Conservation (phyloP, 2,113 vertebrate genomes). For the Xyrauchen texanus region DNA sequence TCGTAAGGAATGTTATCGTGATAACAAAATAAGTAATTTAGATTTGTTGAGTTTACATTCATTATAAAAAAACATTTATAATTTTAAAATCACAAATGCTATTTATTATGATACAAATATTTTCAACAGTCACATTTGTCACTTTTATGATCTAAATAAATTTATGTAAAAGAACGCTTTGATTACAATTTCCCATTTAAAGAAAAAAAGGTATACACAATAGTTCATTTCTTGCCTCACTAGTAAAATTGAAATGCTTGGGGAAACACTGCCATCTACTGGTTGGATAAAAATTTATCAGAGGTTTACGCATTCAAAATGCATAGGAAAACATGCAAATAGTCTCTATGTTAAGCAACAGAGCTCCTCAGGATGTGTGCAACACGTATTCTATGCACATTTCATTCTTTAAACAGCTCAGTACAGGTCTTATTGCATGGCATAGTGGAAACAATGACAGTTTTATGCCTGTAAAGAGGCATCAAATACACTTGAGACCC, state of each 20-base stretch:
- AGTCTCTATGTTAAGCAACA: constrained; percentile 44
- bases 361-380: constrained; percentile 39
- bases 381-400: constrained; percentile 33
- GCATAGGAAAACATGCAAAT: constrained; percentile 65
- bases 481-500: no score
- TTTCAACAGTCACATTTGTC: constrained; percentile 67
- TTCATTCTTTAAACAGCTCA: constrained; percentile 38
- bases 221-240: constrained; percentile 43
- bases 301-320: constrained; percentile 58
- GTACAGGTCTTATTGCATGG: neutral
- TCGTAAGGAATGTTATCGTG: neutral
- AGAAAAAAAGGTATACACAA: constrained; percentile 67
- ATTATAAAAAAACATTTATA: constrained; percentile 73
- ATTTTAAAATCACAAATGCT: constrained; percentile 66
- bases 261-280: constrained; percentile 82
- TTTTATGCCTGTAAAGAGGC: no score
- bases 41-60: constrained; percentile 67
- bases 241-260: constrained; percentile 64
- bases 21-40: constrained; percentile 47
- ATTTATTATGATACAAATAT: constrained; percentile 72
- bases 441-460: no score
- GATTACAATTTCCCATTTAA: constrained; percentile 69
- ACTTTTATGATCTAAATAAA: constrained; percentile 69
- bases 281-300: constrained; percentile 42
- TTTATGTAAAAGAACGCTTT: constrained; percentile 71